Base-by-base conservation (phyloP, 2,113 vertebrate species). In the Montifringilla adamsi region DNA sequence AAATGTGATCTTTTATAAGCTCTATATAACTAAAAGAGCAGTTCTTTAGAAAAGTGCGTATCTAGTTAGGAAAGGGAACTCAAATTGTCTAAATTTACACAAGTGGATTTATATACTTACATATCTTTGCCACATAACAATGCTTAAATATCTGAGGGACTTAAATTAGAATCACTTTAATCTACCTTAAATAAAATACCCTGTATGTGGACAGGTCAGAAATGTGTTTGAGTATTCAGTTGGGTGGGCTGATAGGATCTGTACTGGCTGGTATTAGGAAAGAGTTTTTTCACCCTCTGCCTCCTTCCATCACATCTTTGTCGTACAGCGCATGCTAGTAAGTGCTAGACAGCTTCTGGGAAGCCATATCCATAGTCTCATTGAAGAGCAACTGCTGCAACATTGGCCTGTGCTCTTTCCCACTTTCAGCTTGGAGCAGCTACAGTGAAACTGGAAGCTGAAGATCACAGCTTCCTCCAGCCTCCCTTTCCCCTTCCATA, bases 401-500 rank as follows among this genome's bases (percentile, higher is more conserved):
- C 50, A 6, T 41, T 93, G 93, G 79, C 91, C 83, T 88, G 37
- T 85, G 72, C 63, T 93, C 75, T 44, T 94, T 77, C 59, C 63
- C 56, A 26, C 60, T 94, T 92, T 74, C 73, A 31, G 7, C 47
- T 94, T 92, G 80, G 86, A 90, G 76, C 47, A 93, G 86, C 91
- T 81, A 59, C 68, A 93, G 76, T 43, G 52, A 77, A 80, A 89
- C 64, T 93, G 89, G 80, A 97, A 95, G 89, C 92, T 78, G 47
- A 59, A 89, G 72, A 92, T 95, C 89, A 84, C 72, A 90, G 76
- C 73, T 95, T 94, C 83, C 68, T 93, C 33, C 80, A 90, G 18
- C 50, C 80, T 97, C 76, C 76, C 43, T 89, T 76, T 93, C 59
- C 68, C 44, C 33, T 90, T 95, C 89, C 93, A 90, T 92, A 93